Conservation (phyloP, 2,113 vertebrate species). For the Gallinago media region DNA sequence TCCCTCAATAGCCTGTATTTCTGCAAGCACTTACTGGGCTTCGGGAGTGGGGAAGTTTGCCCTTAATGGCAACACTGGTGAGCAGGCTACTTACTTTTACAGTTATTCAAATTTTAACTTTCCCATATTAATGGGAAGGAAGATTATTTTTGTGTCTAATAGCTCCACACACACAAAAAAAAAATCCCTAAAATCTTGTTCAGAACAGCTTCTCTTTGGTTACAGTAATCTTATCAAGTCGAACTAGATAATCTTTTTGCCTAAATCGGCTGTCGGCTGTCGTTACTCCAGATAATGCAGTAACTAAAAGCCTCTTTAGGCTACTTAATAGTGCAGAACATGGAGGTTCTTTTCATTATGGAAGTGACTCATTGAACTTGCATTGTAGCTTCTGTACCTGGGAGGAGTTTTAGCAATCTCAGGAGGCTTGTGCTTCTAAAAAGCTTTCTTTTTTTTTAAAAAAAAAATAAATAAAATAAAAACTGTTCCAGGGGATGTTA, state of each 20-base stretch:
- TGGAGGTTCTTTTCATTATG: constrained; percentile 59
- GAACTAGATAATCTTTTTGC: constrained; percentile 54
- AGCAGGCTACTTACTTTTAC: not conserved
- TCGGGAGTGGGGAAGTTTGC: not conserved
- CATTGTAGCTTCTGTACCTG: constrained; percentile 50
- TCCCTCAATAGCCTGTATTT: not conserved
- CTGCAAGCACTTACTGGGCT: not conserved
- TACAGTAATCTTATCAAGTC: constrained; percentile 48
- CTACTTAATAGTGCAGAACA: constrained; percentile 58
- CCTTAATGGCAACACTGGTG: not conserved
- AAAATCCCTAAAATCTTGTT: constrained; percentile 28
- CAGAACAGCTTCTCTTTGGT: constrained; percentile 8
- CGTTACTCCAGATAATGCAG: constrained; percentile 52
- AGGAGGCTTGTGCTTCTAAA: constrained; percentile 32
- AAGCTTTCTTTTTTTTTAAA: not conserved
- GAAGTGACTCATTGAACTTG: constrained; percentile 57
- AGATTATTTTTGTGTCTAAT: constrained; percentile 12
- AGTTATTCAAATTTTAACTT: not conserved
- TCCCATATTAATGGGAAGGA: not conserved
- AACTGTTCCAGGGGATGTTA: not conserved
- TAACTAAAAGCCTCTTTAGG: constrained; percentile 72
- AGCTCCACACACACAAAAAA: not conserved
- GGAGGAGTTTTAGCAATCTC: constrained; percentile 54
- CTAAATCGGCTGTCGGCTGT: constrained; percentile 29
- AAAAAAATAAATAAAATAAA: not conserved